phyloP scores from a whole-genome alignment of 1,140 invertebrate species.

The Zeugodacus cucurbitae region DNA sequence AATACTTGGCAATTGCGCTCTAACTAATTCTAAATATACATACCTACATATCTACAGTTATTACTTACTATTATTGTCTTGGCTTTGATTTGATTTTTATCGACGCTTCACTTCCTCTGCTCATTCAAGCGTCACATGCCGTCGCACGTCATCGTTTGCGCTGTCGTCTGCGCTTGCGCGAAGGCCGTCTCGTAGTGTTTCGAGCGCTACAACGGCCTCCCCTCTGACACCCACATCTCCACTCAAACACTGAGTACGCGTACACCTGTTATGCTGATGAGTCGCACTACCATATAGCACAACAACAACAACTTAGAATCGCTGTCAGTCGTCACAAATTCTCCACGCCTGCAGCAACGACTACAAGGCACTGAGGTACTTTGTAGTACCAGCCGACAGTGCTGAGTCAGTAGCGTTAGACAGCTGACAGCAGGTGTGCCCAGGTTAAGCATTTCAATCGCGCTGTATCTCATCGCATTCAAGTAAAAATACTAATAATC shows the following conservation, averaged over 20 bases:
- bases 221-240: too few species aligned
- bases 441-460: not conserved
- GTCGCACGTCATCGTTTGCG: not conserved
- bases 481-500: not conserved
- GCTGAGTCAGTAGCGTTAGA: constrained; percentile 9
- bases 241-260: not conserved
- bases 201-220: not conserved
- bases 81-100: not conserved
- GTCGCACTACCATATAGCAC: not conserved
- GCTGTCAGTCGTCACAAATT: not conserved
- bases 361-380: not conserved
- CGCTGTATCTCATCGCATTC: not conserved
- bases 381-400: not conserved
- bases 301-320: constrained; percentile 16
- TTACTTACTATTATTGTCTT: not conserved
- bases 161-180: not conserved
- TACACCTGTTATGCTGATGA: constrained; percentile 26
- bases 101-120: not conserved
- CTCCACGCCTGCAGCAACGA: not conserved
- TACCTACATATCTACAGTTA: not conserved
- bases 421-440: not conserved
- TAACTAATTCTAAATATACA: not conserved
- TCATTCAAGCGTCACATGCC: not conserved
- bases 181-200: constrained; percentile 21
- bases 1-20: not conserved